Evolutionary conservation across 2,888 invertebrate species (phyloP), one percentile per base, ranked within the genome.

Genomic region (Odontocerum albicorne): DNA sequence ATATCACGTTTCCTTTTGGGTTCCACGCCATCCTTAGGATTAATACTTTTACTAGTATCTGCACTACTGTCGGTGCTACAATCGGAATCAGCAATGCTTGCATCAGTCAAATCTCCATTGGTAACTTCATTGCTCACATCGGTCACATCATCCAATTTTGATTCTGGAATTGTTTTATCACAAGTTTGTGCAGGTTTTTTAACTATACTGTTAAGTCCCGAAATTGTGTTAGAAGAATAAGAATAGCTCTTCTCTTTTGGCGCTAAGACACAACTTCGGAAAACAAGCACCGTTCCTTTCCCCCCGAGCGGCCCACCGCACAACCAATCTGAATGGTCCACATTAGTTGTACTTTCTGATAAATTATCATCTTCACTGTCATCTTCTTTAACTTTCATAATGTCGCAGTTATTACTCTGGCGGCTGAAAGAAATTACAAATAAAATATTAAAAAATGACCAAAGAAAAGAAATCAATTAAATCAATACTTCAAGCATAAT

Each of bases 251-350:
- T 44, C 8, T 54, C 55, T 22, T 56, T 61, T 1, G 69, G 66
- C 1, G 84, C 84, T 59, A 85, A 71, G 38, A 83, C 83, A 61
- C 82, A 81, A 64, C 86, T 85, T 63, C 85, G 75, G 71, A 88
- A 88, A 42, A 87, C 77, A 49, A 88, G 74, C 42, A 86, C 81
- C 2, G 86, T 80, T 49, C 79, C 83, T 53, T 82, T 83, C 1
- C 84, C 79, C 15, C 87, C 87, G 61, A 82, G 64, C 20, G 73
- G 75, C 13, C 83, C 83, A 49, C 83, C 82, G 22, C 80, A 76
- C 49, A 83, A 68, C 83, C 83, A 83, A 65, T 76, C 77, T 7
- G 72, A 42, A 15, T 45, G 12, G 13, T 56, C 57, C 2, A 33
- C 45, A 39, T 57, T 33, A 16, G 22, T 38, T 6, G 22, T 21